Evolutionary conservation across 2,888 invertebrate genomes (phyloP).

Genomic region (Tenthredo livida): DNA sequence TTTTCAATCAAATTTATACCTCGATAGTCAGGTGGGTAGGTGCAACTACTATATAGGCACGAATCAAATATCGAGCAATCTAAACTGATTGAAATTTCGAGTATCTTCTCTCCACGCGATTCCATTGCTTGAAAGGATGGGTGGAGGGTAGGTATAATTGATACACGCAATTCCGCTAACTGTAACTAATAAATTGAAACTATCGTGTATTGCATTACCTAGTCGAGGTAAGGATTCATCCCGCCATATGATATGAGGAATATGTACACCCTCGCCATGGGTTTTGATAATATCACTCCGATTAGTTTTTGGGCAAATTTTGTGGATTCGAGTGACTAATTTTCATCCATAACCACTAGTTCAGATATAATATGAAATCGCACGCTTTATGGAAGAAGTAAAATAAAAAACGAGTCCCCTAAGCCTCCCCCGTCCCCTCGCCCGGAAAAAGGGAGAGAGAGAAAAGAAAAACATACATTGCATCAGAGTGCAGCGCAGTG

Average conservation of each 20-base stretch:
- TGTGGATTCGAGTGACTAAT: too few relatives aligned
- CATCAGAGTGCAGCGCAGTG: too few relatives aligned
- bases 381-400: too few relatives aligned
- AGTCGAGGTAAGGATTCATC: too few relatives aligned
- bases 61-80: conserved; percentile 30
- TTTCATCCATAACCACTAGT: too few relatives aligned
- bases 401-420: too few relatives aligned
- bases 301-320: too few relatives aligned
- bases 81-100: conserved; percentile 19
- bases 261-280: too few relatives aligned
- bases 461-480: background rate
- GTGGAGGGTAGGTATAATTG: background rate
- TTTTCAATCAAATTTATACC: conserved; percentile 4
- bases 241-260: too few relatives aligned
- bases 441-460: background rate
- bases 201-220: background rate
- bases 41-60: background rate
- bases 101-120: background rate
- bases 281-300: too few relatives aligned
- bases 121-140: background rate
- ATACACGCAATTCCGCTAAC: background rate
- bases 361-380: too few relatives aligned
- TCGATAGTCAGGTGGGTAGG: background rate
- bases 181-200: background rate
- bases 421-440: too few relatives aligned